Base-by-base conservation (phyloP, 2,113 vertebrate species). In the Amphiprion ocellaris region DNA sequence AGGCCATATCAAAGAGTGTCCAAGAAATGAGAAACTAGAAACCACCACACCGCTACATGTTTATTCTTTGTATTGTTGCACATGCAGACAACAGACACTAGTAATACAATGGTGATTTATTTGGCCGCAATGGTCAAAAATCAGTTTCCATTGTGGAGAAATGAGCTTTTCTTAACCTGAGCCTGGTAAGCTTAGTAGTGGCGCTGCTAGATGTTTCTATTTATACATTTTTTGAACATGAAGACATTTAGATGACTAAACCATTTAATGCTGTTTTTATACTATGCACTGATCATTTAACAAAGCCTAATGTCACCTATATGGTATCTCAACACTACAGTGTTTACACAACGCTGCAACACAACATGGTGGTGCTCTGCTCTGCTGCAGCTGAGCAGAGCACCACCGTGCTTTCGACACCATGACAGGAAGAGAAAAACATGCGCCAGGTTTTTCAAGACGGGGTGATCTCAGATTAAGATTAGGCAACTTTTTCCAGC, bases 391-490 rank as follows among this genome's bases (percentile, higher is more conserved):
- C 74, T 70, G 65, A 74, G 52, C 39, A 52, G 37, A 41, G 46
- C 4, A 37, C 6, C 33, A 30, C 30, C 6, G 30, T 55, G 47
- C 33, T 73, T 87, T 33, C 63, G 53, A 83, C 80, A 55, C 4
- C 19, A 73, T 24, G 72, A 78, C 58, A 71, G 75, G 59, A 85
- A 70, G 54, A 72, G 37, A 44, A 69, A 74, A 84, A 80, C 66
- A 52, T 12, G 46, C 3, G 0, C 28, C 5, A 19, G 68, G 72
- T 69, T 62, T 49, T 73, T 81, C 30, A 19, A 87, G 33, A 86
- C 3, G 76, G n/a, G 52, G n/a, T 47, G 84, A 92, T 92, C 62
- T 70, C 69, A 69, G 68, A 88, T 88, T 74, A 72, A 89, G 87
- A 91, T 91, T 81, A 86, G 33, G 55, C 68, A 83, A 77, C 41